Conservation (phyloP, 2,888 invertebrate genomes). For the Epinotia brunnichana region DNA sequence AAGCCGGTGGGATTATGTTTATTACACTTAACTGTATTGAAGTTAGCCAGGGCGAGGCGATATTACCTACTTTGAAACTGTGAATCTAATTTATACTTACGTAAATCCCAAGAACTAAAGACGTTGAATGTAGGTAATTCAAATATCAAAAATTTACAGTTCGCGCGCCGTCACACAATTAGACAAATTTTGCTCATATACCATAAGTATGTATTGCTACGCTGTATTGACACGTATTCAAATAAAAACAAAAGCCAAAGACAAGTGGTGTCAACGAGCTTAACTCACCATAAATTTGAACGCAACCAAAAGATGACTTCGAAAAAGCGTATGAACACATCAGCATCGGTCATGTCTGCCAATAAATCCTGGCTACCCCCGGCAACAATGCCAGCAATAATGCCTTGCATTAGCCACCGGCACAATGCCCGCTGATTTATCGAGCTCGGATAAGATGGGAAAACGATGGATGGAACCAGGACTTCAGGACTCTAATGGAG, state of each 20-base stretch:
- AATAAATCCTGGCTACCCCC: constrained; percentile 50
- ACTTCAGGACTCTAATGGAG: constrained; percentile 35
- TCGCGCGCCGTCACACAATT: too few relatives aligned
- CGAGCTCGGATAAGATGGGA: constrained; percentile 61
- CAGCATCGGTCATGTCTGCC: constrained; percentile 49
- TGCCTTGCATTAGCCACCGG: constrained; percentile 70
- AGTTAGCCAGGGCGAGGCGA: neutral
- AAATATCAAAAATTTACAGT: neutral
- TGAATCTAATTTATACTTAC: neutral
- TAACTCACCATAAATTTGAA: constrained; percentile 22
- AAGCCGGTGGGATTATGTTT: constrained; percentile 36
- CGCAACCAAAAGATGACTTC: constrained; percentile 14
- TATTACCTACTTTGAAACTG: neutral
- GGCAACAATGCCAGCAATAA: constrained; percentile 60
- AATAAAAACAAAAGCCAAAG: neutral
- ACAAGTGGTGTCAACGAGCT: neutral
- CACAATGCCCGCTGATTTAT: constrained; percentile 76
- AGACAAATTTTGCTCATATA: too few relatives aligned
- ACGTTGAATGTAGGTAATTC: neutral
- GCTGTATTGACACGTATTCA: neutral
- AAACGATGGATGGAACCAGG: constrained; percentile 47
- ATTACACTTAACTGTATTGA: constrained; percentile 35
- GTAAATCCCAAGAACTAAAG: neutral
- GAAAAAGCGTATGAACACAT: constrained; percentile 42
- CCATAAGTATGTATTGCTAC: too few relatives aligned